Evolutionary conservation across 2,113 vertebrate genomes (phyloP).

Genomic region (Mustelus asterias): DNA sequence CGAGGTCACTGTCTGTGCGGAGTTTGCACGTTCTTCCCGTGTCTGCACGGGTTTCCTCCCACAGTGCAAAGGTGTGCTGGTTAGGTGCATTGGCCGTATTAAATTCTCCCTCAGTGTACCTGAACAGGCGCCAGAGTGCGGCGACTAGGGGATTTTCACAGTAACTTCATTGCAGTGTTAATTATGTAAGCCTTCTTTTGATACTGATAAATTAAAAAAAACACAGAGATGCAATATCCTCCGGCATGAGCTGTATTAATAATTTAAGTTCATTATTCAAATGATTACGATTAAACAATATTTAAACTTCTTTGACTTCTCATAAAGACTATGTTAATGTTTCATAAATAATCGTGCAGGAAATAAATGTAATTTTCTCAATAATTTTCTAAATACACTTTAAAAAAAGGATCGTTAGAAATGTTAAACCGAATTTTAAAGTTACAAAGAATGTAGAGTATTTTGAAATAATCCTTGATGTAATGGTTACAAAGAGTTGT

Average conservation of each 20-base stretch:
- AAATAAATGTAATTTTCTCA: background rate
- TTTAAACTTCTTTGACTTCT: background rate
- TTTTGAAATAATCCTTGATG: background rate
- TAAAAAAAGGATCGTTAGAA: background rate
- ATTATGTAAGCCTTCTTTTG: no score
- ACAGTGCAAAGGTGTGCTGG: no score
- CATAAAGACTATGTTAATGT: background rate
- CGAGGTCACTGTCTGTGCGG: no score
- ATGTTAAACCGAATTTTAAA: background rate
- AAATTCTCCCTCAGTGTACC: no score
- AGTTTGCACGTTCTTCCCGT: no score
- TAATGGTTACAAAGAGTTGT: slow-evolving; percentile 14
- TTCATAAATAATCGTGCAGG: background rate
- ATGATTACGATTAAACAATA: background rate
- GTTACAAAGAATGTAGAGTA: background rate
- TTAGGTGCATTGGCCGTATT: no score
- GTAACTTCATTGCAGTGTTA: no score
- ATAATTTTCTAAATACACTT: background rate
- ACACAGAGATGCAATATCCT: background rate
- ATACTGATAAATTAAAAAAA: no score
- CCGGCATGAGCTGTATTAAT: background rate
- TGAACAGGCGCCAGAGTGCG: no score
- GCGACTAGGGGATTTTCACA: no score
- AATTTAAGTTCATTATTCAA: background rate
- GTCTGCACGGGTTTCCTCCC: no score